Base-by-base conservation (phyloP, 1,140 invertebrate species). In the Neotoxoptera formosana region DNA sequence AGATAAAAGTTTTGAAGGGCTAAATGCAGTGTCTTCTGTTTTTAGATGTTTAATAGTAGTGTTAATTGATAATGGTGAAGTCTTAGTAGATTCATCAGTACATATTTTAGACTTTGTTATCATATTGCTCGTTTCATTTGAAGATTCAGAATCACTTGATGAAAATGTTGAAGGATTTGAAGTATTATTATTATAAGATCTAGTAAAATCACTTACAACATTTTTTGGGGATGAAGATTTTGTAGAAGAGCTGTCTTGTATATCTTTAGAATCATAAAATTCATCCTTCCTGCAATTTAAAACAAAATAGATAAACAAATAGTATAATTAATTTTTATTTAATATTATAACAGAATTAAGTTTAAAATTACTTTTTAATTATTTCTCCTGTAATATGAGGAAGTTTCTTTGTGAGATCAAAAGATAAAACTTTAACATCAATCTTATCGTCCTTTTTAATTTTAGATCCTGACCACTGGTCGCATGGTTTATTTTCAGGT, bases 331-430 rank as follows among this genome's bases (percentile, higher is more conserved):
- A 25, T 30, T 86, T 86, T 86, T 3, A 47, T 25, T 86, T 90
- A 67, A 34, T 9, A 20, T 60, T 14, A 41, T 56, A 60, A 41
- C 23, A 90, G 45, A n/a, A 47, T n/a, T 30, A 45, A 41, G 47
- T 36, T 90, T 11, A 8, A 41, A 21, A 91, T 83, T 91, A 91
- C 90, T 47, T 25, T 34, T 92, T 84, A 48, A 93, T 51, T 36
- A 93, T 93, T 21, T 93, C 47, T 86, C 91, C 91, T 20, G 91
- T 93, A 30, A 93, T 93, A 84, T 93, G 91, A 53, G 91, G 91
- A 51, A 93, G 76, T 93, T 93, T 93, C 56, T 93, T 93, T 51
- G 91, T 84, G 25, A 53, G 67, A 93, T 93, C 91, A 53, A 93
- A 93, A 41, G 91, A 93, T 60, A 93, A 45, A 83, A 93, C 47